Percentiles rank a stretch among this genome's conserved stretches.
Conservation (phyloP, 2,797 vertebrate genomes). For the Lindbergichthys nudifrons region DNA sequence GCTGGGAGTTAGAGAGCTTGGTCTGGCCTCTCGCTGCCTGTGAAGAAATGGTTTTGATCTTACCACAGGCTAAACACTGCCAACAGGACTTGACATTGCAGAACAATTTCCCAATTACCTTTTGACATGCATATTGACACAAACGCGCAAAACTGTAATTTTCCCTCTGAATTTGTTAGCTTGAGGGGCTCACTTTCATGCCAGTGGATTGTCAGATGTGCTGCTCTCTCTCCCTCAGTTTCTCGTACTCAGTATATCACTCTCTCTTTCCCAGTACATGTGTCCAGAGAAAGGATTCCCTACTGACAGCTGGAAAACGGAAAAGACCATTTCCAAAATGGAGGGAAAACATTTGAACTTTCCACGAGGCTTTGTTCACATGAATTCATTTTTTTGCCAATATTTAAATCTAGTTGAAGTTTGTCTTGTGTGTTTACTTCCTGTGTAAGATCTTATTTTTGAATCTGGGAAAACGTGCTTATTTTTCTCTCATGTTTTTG, state of each 20-base stretch:
- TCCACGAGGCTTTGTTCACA: not conserved
- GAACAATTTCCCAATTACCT: conserved; percentile 87
- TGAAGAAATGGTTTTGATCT: conserved; percentile 83
- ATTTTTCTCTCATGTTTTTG: conserved; percentile 15
- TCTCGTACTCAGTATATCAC: conserved; percentile 30
- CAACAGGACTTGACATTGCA: conserved; percentile 85
- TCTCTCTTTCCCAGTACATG: conserved; percentile 67
- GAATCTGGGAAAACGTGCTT: not conserved
- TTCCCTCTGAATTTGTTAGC: conserved; percentile 85
- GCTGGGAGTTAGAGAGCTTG: conserved; percentile 68
- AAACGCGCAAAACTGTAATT: conserved; percentile 85
- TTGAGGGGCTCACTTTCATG: conserved; percentile 84
- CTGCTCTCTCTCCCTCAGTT: conserved; percentile 75
- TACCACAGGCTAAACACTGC: conserved; percentile 84
- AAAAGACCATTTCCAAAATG: conserved; percentile 55
- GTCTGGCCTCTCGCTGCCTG: conserved; percentile 76
- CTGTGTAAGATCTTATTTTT: not conserved
- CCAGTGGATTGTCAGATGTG: conserved; percentile 83
- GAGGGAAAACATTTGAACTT: conserved; percentile 32
- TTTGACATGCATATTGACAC: conserved; percentile 88
- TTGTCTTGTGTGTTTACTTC: not conserved
- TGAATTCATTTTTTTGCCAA: conserved; percentile 19
- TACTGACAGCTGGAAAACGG: conserved; percentile 55
- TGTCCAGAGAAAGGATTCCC: conserved; percentile 72
- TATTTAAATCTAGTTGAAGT: conserved; percentile 1